A percentile compares a stretch with the other conserved stretches of the same genome.
These are phyloP conservation scores for Nasalis larvatus DNA, from an alignment of 2,113 vertebrate genomes.

Conservation along the genomic window DNA sequence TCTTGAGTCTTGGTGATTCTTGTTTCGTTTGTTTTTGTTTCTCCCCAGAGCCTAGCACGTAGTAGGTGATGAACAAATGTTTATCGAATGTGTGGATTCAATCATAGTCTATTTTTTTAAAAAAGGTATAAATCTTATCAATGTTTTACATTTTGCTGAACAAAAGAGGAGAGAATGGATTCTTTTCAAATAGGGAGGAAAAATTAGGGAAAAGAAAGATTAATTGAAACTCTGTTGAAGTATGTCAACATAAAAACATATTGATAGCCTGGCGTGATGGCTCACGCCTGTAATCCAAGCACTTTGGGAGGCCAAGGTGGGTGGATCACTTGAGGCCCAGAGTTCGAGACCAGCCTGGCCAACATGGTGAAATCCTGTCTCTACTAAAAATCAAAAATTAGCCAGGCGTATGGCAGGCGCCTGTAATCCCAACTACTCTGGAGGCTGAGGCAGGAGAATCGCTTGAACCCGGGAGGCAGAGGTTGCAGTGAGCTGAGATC, in stretches of 20 bases:
- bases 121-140: background rate
- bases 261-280: background rate
- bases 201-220: background rate
- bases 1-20: background rate
- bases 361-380: too few relatives aligned
- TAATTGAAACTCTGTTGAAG: background rate
- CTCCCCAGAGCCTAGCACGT: background rate
- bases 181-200: background rate
- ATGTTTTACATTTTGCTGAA: background rate
- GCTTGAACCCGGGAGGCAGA: too few relatives aligned
- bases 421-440: too few relatives aligned
- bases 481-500: background rate
- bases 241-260: background rate
- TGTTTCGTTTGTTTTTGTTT: background rate
- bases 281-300: too few relatives aligned
- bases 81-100: background rate
- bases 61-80: background rate
- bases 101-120: background rate
- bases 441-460: too few relatives aligned
- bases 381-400: too few relatives aligned
- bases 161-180: background rate
- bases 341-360: too few relatives aligned
- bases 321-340: background rate
- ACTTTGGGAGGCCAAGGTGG: too few relatives aligned
- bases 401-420: accelerated